A percentile compares a stretch with the other conserved stretches of the same genome.
These are phyloP conservation scores for Himantopus leucocephalus DNA, from an alignment of 2,113 vertebrate genomes.

Conservation along the genomic window DNA sequence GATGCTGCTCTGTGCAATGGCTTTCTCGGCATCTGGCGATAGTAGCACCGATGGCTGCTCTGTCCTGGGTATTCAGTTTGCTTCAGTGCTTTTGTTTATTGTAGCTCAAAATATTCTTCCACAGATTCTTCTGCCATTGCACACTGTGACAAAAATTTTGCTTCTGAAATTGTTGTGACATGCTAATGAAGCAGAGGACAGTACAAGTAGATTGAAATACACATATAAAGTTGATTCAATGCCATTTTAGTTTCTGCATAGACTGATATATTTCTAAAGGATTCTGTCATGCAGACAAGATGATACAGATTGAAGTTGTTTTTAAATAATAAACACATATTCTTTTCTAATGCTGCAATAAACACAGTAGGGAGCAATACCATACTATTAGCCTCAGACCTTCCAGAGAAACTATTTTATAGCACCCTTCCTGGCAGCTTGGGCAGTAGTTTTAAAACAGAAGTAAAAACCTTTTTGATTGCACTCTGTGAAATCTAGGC, in stretches of 20 bases:
- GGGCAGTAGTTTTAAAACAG: neutral
- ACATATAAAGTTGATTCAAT: neutral
- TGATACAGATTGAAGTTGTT: neutral
- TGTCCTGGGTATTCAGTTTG: neutral
- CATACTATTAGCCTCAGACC: neutral
- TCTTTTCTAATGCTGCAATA: neutral
- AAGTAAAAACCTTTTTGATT: neutral
- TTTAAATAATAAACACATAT: neutral
- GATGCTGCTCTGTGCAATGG: neutral
- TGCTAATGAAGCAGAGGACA: neutral
- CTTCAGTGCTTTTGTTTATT: slow-evolving; percentile 2
- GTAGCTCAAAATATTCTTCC: neutral
- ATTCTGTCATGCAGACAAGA: neutral
- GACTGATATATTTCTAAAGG: neutral
- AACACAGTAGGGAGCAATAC: neutral
- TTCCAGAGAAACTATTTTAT: neutral
- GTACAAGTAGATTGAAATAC: neutral
- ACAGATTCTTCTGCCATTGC: neutral
- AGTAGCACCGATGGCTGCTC: neutral
- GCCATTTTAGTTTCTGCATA: neutral
- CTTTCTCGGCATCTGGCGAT: neutral
- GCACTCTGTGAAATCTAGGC: neutral
- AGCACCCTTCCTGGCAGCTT: neutral
- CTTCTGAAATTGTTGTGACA: neutral
- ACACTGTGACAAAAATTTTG: neutral